Evolutionary conservation across 1,140 invertebrate genomes (phyloP), one percentile per base, ranked within the genome.

Genomic region (Bombus waltoni): DNA sequence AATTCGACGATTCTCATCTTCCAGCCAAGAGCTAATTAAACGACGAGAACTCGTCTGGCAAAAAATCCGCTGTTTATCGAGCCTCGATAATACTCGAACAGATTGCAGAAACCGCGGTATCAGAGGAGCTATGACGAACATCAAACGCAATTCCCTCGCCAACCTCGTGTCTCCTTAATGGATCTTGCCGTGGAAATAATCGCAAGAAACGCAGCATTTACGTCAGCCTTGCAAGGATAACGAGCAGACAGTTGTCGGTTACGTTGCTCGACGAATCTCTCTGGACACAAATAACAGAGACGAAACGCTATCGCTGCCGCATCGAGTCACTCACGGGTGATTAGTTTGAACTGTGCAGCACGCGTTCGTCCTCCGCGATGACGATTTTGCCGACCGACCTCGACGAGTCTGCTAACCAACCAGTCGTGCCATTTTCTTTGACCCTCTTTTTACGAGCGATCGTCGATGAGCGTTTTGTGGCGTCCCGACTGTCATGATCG

Each of bases 291-390:
- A 82, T 44, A 85, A 8, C 18, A 75, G 28, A 57, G 70, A 85
- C 70, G 71, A 75, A 70, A 38, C 15, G 68, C 18, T 75, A 59
- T 82, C 84, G n/a, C 25, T 22, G n/a, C 38, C 8, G 42, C 22
- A 68, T 44, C 8, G 22, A 44, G n/a, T 57, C 47, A 53, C 71
- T 75, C 70, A 75, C 35, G 44, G 25, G 74, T 57, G 84, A 86
- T 82, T 81, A 86, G 47, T 82, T 86, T 68, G 75, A 86, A 86
- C 25, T 75, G 76, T 82, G 79, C 72, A 82, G 22, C 28, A 59
- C 11, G 47, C 47, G 32, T 32, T 35, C 28, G 25, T 62, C n/a
- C 40, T 11, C 25, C 25, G 18, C 44, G 8, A 10, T 25, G 9
- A 35, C 22, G 10, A 82, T 65, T 73, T 13, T 18, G 1, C 4